These are phyloP conservation scores for Reticulitermes speratus DNA, from an alignment of 1,140 invertebrate genomes.

Conservation along the genomic window DNA sequence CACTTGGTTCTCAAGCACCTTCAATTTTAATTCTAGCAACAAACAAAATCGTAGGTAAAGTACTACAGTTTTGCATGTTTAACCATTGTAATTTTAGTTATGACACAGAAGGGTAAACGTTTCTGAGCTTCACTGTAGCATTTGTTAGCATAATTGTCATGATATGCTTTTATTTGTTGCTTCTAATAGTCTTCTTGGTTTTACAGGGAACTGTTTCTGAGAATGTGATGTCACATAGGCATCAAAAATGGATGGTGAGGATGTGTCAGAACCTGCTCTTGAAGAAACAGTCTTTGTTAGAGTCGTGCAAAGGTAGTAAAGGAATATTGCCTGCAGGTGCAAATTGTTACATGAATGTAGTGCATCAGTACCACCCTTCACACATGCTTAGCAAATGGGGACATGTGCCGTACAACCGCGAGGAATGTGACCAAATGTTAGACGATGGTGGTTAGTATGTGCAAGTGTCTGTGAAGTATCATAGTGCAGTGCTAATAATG, in stretches of 20 bases:
- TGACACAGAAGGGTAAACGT: too few species aligned
- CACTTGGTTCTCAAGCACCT: too few species aligned
- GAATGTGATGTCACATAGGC: not conserved
- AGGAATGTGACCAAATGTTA: not conserved
- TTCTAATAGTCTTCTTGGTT: too few species aligned
- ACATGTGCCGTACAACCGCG: not conserved
- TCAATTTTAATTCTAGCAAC: too few species aligned
- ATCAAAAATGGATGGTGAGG: conserved; percentile 18
- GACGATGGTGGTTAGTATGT: not conserved
- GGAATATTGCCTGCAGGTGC: not conserved
- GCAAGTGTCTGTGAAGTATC: not conserved
- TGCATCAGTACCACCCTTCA: not conserved
- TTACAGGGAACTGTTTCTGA: not conserved
- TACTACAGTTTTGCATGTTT: too few species aligned
- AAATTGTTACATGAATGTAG: too few species aligned
- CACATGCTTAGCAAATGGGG: not conserved
- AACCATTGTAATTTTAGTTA: too few species aligned
- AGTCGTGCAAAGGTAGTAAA: not conserved
- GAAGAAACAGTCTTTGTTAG: not conserved
- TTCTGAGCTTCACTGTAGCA: too few species aligned
- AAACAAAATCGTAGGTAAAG: too few species aligned
- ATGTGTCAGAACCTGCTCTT: conserved; percentile 7
- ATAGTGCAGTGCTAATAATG: conserved; percentile 30
- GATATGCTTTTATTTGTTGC: too few species aligned
- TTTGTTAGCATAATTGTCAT: too few species aligned